Conservation (phyloP, 2,888 invertebrate genomes). For the Polyommatus icarus region DNA sequence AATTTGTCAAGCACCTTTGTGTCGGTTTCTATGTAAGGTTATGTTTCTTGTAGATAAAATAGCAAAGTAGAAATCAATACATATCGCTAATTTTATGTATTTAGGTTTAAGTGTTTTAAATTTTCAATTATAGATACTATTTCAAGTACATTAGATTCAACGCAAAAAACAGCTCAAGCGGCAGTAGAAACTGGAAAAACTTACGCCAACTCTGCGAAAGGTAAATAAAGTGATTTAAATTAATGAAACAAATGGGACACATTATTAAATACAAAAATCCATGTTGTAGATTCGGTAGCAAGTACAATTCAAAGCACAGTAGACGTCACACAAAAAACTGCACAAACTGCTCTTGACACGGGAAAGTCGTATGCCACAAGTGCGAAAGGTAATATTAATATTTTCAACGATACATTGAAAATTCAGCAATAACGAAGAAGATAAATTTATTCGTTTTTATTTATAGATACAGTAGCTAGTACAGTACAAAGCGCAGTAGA, state of each 20-base stretch:
- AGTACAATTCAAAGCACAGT: slow-evolving; percentile 55
- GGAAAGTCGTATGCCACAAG: slow-evolving; percentile 56
- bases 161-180: slow-evolving; percentile 53
- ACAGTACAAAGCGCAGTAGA: slow-evolving; percentile 51
- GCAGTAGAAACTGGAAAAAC: slow-evolving; percentile 41
- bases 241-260: neutral
- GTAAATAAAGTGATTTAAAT: slow-evolving; percentile 21
- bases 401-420: neutral
- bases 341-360: slow-evolving; percentile 54
- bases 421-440: neutral
- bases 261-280: slow-evolving; percentile 35
- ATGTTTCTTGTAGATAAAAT: slow-evolving; percentile 51
- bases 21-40: slow-evolving; percentile 17
- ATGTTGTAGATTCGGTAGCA: slow-evolving; percentile 58
- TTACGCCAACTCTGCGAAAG: slow-evolving; percentile 34
- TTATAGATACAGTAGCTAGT: slow-evolving; percentile 50
- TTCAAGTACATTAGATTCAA: slow-evolving; percentile 54
- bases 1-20: slow-evolving; percentile 5
- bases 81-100: slow-evolving; percentile 1
- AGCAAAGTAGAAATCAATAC: slow-evolving; percentile 42
- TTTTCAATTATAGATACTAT: slow-evolving; percentile 54
- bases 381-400: slow-evolving; percentile 48
- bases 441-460: slow-evolving; percentile 31
- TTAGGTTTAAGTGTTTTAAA: slow-evolving; percentile 26
- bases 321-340: slow-evolving; percentile 52